Percentiles rank a stretch among this genome's conserved stretches.
These are phyloP conservation scores for Actenoides lindsayi DNA, from an alignment of 2,113 vertebrate genomes.

Conservation along the genomic window DNA sequence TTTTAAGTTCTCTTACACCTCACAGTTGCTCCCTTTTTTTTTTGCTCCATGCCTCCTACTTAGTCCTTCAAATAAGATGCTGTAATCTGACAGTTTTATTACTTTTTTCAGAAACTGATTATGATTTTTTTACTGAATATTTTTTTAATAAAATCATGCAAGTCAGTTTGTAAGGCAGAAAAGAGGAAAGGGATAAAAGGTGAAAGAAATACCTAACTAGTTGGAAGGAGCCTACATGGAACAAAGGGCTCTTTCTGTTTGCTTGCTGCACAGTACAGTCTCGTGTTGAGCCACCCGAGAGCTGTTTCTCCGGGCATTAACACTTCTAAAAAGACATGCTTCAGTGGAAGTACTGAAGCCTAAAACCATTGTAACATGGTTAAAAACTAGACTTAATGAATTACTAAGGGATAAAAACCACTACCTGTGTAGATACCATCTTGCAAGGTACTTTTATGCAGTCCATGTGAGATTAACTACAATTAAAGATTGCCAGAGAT, in stretches of 20 bases:
- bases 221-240: not conserved
- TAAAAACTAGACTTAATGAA: not conserved
- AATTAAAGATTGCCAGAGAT: not conserved
- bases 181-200: not conserved
- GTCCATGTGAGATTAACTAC: not conserved
- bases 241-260: conserved; percentile 20
- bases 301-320: not conserved
- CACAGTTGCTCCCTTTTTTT: not conserved
- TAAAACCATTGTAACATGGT: not conserved
- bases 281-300: fast-evolving
- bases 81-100: fast-evolving
- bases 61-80: not conserved
- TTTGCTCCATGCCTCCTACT: not conserved
- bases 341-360: not conserved
- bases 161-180: not conserved
- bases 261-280: not conserved
- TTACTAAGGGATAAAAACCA: not conserved
- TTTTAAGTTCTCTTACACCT: not conserved
- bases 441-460: not conserved
- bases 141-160: not conserved
- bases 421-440: not conserved
- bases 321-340: not conserved
- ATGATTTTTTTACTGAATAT: not conserved
- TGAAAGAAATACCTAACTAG: not conserved
- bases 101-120: not conserved